Evolutionary conservation across 2,888 invertebrate species (phyloP), one percentile per base, ranked within the genome.

Genomic region (Andrena flavipes): DNA sequence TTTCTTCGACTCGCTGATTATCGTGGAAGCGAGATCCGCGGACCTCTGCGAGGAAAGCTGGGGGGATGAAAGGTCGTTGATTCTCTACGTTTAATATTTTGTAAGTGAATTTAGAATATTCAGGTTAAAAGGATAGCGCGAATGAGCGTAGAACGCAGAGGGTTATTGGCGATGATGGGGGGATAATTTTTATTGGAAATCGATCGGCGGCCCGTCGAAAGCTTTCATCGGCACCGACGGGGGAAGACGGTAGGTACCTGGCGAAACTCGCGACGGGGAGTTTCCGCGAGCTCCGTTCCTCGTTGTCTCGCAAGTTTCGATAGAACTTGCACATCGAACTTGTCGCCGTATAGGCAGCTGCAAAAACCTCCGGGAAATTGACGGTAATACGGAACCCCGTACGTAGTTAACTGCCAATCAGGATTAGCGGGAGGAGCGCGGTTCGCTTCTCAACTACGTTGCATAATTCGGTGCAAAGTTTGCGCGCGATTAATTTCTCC

Each of bases 361-460:
- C 72, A 73, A 78, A 82, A 77, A 81, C 84, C 81, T 77, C 56
- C 64, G 56, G 4, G 70, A 60, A 75, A 76, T 74, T 62, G 72
- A 77, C 74, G 79, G 29, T 60, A 67, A 56, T 68, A 54, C 69
- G 51, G 35, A 54, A 72, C 67, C 75, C 75, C 63, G 83, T 69
- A 68, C 76, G 76, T 73, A 76, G 81, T 79, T 73, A 77, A 79
- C 84, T 84, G 87, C 81, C 87, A 85, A 88, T 87, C 88, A 88
- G 72, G 84, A 87, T 87, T 85, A 87, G 63, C 71, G 62, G 48
- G 26, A 77, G 63, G 63, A 29, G 75, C 70, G 59, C 51, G 64
- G 56, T 49, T 68, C 35, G 33, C 42, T 73, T 70, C 76, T 62
- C 76, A 76, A 79, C 70, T 72, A 62, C 51, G 68, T 69, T 59